Percentiles rank a stretch among this genome's conserved stretches.
Conservation (phyloP, 1,140 invertebrate genomes). For the Olivierus martensii region DNA sequence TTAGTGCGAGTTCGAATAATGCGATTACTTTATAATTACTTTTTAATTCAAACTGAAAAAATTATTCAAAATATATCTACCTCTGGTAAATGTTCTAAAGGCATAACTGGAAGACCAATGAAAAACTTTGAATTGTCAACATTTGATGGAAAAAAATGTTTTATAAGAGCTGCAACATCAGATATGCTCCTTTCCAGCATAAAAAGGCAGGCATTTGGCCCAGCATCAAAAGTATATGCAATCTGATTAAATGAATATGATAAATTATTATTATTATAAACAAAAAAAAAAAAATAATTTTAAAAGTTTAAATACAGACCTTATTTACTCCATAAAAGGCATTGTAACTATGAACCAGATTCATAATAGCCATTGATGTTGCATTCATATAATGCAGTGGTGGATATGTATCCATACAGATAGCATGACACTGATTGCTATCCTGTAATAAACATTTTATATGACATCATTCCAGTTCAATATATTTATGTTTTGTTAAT, state of each 20-base stretch:
- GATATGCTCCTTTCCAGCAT: slow-evolving; percentile 59
- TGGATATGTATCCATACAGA: slow-evolving; percentile 87
- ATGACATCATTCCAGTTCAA: neutral
- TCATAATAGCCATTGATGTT: slow-evolving; percentile 58
- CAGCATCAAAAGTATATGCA: slow-evolving; percentile 95
- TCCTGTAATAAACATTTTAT: slow-evolving; percentile 39
- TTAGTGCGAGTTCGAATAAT: too few species aligned
- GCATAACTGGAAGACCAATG: slow-evolving; percentile 1
- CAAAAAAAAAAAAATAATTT: neutral
- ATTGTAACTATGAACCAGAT: slow-evolving; percentile 74
- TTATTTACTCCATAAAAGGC: slow-evolving; percentile 41
- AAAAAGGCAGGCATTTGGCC: slow-evolving; percentile 89
- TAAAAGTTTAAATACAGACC: slow-evolving; percentile 31
- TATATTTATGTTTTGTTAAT: too few species aligned
- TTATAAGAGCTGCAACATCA: slow-evolving; percentile 46
- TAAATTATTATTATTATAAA: too few species aligned
- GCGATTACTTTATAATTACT: too few species aligned
- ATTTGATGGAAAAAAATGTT: slow-evolving; percentile 52
- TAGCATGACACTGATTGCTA: slow-evolving; percentile 94
- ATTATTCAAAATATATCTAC: neutral
- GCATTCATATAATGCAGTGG: slow-evolving; percentile 88
- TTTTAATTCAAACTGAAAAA: neutral
- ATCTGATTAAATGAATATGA: too few species aligned
- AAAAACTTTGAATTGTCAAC: slow-evolving; percentile 4
- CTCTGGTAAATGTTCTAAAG: slow-evolving; percentile 2